Percentiles rank a stretch among this genome's conserved stretches.
Conservation (phyloP, 2,797 vertebrate species). For the Sebastolobus alascanus region DNA sequence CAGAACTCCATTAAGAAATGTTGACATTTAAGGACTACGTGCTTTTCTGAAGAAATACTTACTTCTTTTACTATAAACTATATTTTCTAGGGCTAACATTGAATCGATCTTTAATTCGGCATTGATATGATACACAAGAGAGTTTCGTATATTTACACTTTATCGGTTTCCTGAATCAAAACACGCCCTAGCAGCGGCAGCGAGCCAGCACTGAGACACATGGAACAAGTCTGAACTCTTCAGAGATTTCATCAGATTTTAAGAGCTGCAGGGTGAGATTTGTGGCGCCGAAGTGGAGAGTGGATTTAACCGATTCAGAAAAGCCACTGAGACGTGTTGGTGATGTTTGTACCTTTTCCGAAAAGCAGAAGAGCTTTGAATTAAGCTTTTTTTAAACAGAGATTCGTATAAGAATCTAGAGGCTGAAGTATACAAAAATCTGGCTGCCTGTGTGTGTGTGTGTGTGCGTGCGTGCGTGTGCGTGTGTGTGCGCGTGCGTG, state of each 20-base stretch:
- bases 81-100: accelerated
- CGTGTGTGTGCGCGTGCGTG: slow-evolving; percentile 7
- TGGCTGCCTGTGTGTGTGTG: neutral
- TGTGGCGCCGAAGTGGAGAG: neutral
- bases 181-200: neutral
- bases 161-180: neutral
- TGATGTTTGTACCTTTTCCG: neutral
- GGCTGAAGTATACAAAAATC: neutral
- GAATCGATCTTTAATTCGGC: neutral
- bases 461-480: slow-evolving; percentile 6
- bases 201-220: neutral
- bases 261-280: neutral
- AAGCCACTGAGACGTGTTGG: accelerated
- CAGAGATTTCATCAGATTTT: neutral
- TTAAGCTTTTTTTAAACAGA: neutral
- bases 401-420: neutral
- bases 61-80: accelerated
- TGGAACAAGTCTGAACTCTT: neutral
- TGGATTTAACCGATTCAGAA: neutral
- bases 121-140: accelerated
- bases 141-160: accelerated
- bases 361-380: neutral
- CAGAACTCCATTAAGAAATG: neutral
- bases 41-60: accelerated
- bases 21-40: accelerated